These are phyloP conservation scores for Tragelaphus imberbis DNA, from an alignment of 2,113 vertebrate genomes.

Conservation along the genomic window DNA sequence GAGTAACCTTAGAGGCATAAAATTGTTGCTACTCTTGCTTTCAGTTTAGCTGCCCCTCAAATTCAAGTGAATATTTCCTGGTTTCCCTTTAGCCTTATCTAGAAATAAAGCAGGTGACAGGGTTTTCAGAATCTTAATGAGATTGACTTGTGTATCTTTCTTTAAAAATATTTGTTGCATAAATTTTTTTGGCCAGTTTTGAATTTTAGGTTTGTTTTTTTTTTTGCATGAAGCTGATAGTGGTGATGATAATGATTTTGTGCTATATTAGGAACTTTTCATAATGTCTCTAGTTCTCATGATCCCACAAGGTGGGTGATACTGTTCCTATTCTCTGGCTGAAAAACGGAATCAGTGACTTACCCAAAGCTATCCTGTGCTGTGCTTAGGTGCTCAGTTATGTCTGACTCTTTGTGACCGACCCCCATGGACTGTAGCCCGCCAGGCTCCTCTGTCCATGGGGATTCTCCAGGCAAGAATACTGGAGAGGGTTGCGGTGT, in stretches of 20 bases:
- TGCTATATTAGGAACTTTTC: conserved; percentile 10
- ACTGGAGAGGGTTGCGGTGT: neutral
- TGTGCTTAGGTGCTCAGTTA: neutral
- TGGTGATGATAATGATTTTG: conserved; percentile 1
- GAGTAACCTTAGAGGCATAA: neutral
- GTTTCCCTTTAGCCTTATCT: conserved; percentile 26
- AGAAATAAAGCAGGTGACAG: conserved; percentile 70
- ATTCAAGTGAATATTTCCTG: conserved; percentile 44
- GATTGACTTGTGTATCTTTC: conserved; percentile 55
- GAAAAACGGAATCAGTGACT: neutral
- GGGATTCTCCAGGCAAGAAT: neutral
- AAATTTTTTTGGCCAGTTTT: conserved; percentile 38
- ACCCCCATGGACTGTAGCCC: neutral
- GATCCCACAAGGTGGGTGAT: neutral
- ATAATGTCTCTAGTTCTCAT: neutral
- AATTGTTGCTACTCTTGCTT: conserved; percentile 10
- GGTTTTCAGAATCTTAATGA: conserved; percentile 56
- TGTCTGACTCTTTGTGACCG: neutral
- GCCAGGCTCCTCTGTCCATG: neutral
- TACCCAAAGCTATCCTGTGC: neutral
- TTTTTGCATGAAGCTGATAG: conserved; percentile 35
- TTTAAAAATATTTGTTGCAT: conserved; percentile 49
- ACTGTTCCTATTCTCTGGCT: neutral
- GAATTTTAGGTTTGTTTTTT: neutral
- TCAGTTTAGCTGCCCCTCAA: conserved; percentile 12